Evolutionary conservation across 2,888 invertebrate genomes (phyloP).

Genomic region (Apodemia hepburni): DNA sequence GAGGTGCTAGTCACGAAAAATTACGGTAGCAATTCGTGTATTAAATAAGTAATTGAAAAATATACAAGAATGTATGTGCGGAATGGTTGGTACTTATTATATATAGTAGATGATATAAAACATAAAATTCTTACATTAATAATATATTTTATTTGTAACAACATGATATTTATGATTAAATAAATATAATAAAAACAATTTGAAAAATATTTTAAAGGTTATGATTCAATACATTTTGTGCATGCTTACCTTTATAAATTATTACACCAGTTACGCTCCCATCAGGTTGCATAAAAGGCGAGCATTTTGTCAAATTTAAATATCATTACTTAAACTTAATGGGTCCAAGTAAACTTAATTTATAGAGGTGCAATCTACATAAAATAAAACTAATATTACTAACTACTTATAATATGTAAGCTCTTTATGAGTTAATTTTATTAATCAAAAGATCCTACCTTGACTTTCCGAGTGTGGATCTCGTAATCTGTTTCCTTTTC

Average conservation of each 20-base stretch:
- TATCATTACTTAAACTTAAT: constrained; percentile 66
- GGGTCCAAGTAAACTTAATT: constrained; percentile 67
- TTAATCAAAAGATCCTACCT: constrained; percentile 73
- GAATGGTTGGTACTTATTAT: not conserved
- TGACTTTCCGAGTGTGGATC: constrained; percentile 92
- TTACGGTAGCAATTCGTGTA: too few relatives aligned
- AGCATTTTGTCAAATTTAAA: constrained; percentile 73
- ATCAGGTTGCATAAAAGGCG: constrained; percentile 78
- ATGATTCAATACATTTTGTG: constrained; percentile 64
- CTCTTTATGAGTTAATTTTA: constrained; percentile 36
- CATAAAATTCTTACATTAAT: not conserved
- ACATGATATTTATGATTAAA: too few relatives aligned
- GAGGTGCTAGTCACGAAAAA: not conserved
- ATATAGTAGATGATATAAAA: not conserved
- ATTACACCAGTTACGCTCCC: constrained; percentile 77
- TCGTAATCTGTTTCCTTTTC: constrained; percentile 88
- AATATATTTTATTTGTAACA: too few relatives aligned
- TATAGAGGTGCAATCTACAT: constrained; percentile 71
- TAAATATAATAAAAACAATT: too few relatives aligned
- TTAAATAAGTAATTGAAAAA: not conserved
- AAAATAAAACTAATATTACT: constrained; percentile 67
- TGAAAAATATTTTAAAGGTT: constrained; percentile 33
- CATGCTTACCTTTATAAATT: constrained; percentile 79
- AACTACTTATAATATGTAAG: constrained; percentile 72
- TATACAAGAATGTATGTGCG: not conserved